Base-by-base conservation (phyloP, 2,888 invertebrate species). In the Strigamia maritima region DNA sequence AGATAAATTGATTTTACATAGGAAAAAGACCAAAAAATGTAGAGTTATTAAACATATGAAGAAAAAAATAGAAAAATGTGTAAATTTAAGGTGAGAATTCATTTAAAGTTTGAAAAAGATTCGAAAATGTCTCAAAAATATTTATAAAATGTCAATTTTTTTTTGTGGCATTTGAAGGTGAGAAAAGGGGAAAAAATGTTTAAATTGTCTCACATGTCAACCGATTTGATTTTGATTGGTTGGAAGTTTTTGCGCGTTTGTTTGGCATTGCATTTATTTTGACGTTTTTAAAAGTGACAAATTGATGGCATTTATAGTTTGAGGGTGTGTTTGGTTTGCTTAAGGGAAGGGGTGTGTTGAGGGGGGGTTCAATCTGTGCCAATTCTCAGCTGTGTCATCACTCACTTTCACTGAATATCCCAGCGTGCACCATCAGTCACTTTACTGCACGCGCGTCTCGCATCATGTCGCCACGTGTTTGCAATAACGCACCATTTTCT, bases 271-370 rank as follows among this genome's bases (percentile, higher is more conserved):
- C 16, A 49, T 49, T 49, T 49, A n/a, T 49, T 44, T 49, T 49
- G 49, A 49, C 49, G 49, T 49, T n/a, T 49, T 49, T 49, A 49
- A 49, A 49, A 49, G 49, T 49, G 49, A 49, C 49, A 49, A 49
- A 49, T 49, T 49, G 49, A 19, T 6, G 49, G 10, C 40, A 16
- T 40, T 40, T 40, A 40, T 19, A 49, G 40, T 40, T 16, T 6
- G 19, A n/a, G 49, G 49, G 19, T n/a, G 16, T 49, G 16, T 49
- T 16, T 19, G 49, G 49, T 49, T 49, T 49, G 16, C 19, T 2
- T 4, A n/a, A n/a, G 31, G 16, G 49, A 6, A n/a, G 3, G 6
- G 49, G 49, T 16, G 40, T 3, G 16, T 10, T 49, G n/a, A 6
- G 49, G 49, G 49, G 44, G 49, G 49, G 49, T 49, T 49, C 49